These are phyloP conservation scores for Bombus picipes DNA, from an alignment of 1,140 invertebrate species.

Conservation along the genomic window DNA sequence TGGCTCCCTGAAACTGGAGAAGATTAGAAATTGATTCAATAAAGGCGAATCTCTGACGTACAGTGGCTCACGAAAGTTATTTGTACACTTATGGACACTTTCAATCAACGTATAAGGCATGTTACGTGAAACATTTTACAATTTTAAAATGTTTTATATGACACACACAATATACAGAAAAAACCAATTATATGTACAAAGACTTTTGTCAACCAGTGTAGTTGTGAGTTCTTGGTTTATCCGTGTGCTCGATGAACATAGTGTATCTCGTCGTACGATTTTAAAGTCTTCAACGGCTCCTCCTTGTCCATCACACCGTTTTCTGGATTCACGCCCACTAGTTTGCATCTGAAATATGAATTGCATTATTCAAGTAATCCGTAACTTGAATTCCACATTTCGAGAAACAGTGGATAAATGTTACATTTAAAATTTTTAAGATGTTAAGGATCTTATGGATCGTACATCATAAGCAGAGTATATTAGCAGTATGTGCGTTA, in stretches of 20 bases:
- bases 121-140: no score
- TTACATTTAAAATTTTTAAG: no score
- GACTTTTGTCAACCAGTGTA: no score
- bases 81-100: no score
- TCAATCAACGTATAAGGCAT: no score
- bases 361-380: background rate
- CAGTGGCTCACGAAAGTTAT: no score
- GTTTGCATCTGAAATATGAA: conserved; percentile 66
- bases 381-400: background rate
- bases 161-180: no score
- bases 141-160: no score
- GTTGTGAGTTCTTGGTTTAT: background rate
- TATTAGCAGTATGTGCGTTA: no score
- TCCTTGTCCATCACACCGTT: conserved; percentile 58
- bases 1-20: conserved; percentile 70
- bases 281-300: conserved; percentile 73
- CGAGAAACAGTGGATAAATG: background rate
- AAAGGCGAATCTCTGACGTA: background rate
- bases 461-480: no score
- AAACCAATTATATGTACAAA: no score
- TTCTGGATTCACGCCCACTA: conserved; percentile 70
- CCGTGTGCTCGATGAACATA: background rate
- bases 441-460: no score
- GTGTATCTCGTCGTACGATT: conserved; percentile 47
- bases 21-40: background rate